These are phyloP conservation scores for Eumaeus atala DNA, from an alignment of 1,140 invertebrate species.

Conservation along the genomic window DNA sequence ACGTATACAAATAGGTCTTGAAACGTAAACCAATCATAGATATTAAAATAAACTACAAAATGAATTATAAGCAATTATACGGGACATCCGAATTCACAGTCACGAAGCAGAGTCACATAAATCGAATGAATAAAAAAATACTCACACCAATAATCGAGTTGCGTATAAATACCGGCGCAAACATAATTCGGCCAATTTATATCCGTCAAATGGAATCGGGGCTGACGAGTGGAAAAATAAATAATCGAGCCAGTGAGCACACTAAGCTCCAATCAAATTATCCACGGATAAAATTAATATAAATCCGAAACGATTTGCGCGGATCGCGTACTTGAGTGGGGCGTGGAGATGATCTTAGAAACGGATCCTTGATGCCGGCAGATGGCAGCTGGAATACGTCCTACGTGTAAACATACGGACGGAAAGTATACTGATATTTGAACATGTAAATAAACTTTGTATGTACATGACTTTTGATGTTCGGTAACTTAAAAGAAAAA, in stretches of 20 bases:
- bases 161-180: not conserved
- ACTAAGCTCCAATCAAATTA: constrained; percentile 15
- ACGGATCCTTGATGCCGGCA: not conserved
- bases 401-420: no score
- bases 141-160: not conserved
- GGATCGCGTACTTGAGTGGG: constrained; percentile 4
- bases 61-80: no score
- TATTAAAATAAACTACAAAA: no score
- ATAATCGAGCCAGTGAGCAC: constrained; percentile 9
- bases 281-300: constrained; percentile 18
- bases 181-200: constrained; percentile 14
- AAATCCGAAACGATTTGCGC: constrained; percentile 10
- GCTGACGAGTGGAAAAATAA: constrained; percentile 8
- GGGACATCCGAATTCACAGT: no score
- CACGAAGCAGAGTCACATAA: no score
- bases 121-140: not conserved
- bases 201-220: constrained; percentile 13
- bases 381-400: no score
- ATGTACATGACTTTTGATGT: no score
- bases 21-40: no score
- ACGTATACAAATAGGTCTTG: no score
- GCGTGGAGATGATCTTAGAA: not conserved
- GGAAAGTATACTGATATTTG: no score
- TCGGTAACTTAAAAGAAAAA: no score
- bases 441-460: no score